phyloP scores from a whole-genome alignment of 2,797 vertebrate species.

The Podarcis lilfordi region DNA sequence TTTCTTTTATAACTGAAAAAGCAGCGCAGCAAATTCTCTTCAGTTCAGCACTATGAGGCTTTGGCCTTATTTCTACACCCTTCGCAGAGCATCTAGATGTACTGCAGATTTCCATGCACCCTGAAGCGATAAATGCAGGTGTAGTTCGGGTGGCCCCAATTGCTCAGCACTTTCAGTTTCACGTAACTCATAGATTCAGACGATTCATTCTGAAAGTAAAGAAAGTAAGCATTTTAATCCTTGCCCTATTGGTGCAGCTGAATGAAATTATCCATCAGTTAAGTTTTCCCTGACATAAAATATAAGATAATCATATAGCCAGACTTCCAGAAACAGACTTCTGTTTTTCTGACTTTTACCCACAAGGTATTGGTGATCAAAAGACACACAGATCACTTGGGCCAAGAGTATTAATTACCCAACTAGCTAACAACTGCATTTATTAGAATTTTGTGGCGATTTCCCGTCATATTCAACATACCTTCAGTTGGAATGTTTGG shows the following conservation, averaged over 20 bases:
- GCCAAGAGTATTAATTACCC: background rate
- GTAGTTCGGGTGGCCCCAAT: slow-evolving; percentile 84
- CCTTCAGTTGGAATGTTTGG: slow-evolving; percentile 70
- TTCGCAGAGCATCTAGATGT: background rate
- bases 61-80: slow-evolving; percentile 23
- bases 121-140: slow-evolving; percentile 86
- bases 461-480: background rate
- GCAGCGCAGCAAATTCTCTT: background rate
- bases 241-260: background rate
- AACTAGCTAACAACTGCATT: background rate
- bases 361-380: background rate
- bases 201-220: slow-evolving; percentile 73
- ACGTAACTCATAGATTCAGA: slow-evolving; percentile 65
- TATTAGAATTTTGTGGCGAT: background rate
- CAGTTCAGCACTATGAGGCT: background rate
- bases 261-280: background rate
- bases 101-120: slow-evolving; percentile 76
- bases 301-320: background rate
- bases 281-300: background rate
- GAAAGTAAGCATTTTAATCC: slow-evolving; percentile 32
- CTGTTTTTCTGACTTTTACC: background rate
- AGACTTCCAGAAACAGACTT: background rate
- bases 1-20: background rate
- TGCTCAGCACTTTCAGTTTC: slow-evolving; percentile 82
- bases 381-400: background rate